Percentiles rank a stretch among this genome's conserved stretches.
Conservation (phyloP, 1,140 invertebrate genomes). For the Drosophila guanche region DNA sequence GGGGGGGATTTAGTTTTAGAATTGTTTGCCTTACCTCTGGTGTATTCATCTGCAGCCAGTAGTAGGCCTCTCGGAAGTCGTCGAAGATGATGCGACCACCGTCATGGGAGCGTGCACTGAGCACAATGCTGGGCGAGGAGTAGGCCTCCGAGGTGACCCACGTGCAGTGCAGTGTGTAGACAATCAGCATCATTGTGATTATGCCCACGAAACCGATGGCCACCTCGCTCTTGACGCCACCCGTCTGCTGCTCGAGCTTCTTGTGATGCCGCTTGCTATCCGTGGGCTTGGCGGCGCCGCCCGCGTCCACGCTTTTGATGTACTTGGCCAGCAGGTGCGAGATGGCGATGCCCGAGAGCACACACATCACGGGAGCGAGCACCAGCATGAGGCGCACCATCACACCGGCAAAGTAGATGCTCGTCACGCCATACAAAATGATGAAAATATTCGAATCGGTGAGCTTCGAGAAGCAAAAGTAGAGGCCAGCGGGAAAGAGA, state of each 20-base stretch:
- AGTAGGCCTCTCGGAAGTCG: constrained; percentile 98
- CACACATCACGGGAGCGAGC: constrained; percentile 98
- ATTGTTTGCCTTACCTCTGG: constrained; percentile 87
- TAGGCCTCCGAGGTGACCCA: constrained; percentile 99
- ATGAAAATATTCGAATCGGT: constrained; percentile 99
- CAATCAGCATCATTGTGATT: constrained; percentile 93
- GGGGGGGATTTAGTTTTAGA: no score
- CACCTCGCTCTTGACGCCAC: constrained; percentile 94
- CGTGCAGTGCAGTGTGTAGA: constrained; percentile 98
- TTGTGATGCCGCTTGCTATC: constrained; percentile 85
- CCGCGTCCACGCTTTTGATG: constrained; percentile 92
- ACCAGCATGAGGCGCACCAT: constrained; percentile 99
- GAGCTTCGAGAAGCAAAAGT: constrained; percentile 97
- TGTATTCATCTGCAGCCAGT: constrained; percentile 99
- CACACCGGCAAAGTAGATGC: constrained; percentile 99
- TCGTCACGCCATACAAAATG: constrained; percentile 98
- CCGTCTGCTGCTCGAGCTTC: constrained; percentile 90
- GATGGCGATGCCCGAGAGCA: constrained; percentile 96
- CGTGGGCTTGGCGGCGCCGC: constrained; percentile 69
- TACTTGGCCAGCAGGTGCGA: constrained; percentile 95
- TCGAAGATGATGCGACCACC: constrained; percentile 98
- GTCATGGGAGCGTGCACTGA: constrained; percentile 97
- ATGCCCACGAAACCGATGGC: constrained; percentile 93
- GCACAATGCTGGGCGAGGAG: constrained; percentile 97
- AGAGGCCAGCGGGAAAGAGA: constrained; percentile 97